These are phyloP conservation scores for Cheilosia grossa DNA, from an alignment of 2,888 invertebrate species.

Conservation along the genomic window DNA sequence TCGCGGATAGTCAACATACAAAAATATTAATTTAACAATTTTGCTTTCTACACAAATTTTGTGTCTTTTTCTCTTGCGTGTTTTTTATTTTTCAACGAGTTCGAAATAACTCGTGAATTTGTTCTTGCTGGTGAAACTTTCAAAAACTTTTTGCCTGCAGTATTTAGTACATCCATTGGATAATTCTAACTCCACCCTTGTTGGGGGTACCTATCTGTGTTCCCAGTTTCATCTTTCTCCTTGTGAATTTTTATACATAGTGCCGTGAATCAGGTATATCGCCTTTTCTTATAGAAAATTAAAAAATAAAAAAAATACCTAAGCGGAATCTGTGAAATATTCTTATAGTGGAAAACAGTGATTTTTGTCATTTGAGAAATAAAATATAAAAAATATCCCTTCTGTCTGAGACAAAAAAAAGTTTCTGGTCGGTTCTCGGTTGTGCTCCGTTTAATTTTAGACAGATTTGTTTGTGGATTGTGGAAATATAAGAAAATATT, in stretches of 20 bases:
- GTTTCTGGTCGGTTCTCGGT: background rate
- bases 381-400: conserved; percentile 11
- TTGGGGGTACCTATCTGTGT: conserved; percentile 69
- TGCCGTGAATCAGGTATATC: conserved; percentile 38
- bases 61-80: conserved; percentile 7
- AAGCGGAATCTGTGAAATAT: conserved; percentile 18
- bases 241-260: conserved; percentile 10
- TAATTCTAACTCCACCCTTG: conserved; percentile 66
- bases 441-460: conserved; percentile 12
- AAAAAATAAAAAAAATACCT: conserved; percentile 16
- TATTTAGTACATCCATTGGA: conserved; percentile 43
- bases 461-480: conserved; percentile 33
- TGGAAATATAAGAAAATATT: background rate
- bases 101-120: conserved; percentile 8
- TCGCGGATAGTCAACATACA: conserved; percentile 49
- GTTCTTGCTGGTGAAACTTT: conserved; percentile 16
- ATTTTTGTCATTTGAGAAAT: conserved; percentile 30
- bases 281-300: conserved; percentile 34
- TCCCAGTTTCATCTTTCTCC: conserved; percentile 41
- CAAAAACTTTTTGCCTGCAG: conserved; percentile 20
- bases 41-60: conserved; percentile 17
- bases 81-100: background rate
- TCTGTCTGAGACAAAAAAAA: conserved; percentile 12
- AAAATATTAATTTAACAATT: conserved; percentile 11
- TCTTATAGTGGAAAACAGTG: conserved; percentile 37